Conservation (phyloP, 2,888 invertebrate species). For the Chydorus sphaericus region DNA sequence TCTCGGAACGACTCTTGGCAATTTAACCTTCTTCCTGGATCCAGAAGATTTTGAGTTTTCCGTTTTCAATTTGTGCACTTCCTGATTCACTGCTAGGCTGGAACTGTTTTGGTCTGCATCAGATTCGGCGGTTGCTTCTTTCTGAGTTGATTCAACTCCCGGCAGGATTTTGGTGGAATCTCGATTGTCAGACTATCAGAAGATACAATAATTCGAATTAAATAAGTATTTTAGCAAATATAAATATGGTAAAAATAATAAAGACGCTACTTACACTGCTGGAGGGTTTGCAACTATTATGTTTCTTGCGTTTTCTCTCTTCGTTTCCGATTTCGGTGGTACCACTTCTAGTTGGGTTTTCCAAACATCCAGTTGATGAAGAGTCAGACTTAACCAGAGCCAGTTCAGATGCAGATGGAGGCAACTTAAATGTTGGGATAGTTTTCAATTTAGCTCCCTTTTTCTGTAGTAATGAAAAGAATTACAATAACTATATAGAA, state of each 20-base stretch:
- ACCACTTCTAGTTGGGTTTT: slow-evolving; percentile 14
- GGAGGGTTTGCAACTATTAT: not conserved
- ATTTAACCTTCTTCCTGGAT: not conserved
- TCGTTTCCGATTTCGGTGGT: slow-evolving; percentile 30
- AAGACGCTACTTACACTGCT: not conserved
- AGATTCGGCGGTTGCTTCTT: not conserved
- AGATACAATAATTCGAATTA: not conserved
- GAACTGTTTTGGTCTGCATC: not conserved
- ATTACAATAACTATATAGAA: not conserved
- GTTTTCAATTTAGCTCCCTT: slow-evolving; percentile 86
- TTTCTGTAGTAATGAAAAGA: slow-evolving; percentile 42
- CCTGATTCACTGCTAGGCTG: not conserved
- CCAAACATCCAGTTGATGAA: slow-evolving; percentile 7
- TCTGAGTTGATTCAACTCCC: slow-evolving; percentile 7
- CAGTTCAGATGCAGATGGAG: slow-evolving; percentile 70
- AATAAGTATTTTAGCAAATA: no score
- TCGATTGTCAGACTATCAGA: not conserved
- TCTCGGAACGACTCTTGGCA: not conserved
- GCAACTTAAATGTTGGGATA: slow-evolving; percentile 87
- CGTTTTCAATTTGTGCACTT: not conserved
- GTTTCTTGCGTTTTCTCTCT: not conserved
- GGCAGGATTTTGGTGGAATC: slow-evolving; percentile 5
- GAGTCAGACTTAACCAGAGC: slow-evolving; percentile 57
- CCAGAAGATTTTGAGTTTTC: not conserved
- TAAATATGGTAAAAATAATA: not conserved